Evolutionary conservation across 2,888 invertebrate species (phyloP).

Genomic region (Amphipoea oculea): DNA sequence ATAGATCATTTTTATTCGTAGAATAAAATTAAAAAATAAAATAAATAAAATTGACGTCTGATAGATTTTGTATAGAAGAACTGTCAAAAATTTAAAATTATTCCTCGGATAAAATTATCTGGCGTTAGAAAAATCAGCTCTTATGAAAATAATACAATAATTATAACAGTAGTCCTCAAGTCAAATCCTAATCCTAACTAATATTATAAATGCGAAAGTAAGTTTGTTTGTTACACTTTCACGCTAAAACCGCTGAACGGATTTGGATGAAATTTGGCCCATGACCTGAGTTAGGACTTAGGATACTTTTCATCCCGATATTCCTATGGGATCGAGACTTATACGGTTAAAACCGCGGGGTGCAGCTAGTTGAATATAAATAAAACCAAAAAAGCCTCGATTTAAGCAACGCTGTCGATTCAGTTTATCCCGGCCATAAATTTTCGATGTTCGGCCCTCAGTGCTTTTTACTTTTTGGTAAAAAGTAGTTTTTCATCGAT

Average conservation of each 20-base stretch:
- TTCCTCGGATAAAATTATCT: too few species aligned
- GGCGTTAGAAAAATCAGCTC: too few species aligned
- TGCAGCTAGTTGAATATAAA: background rate
- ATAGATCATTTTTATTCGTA: too few species aligned
- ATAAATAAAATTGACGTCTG: too few species aligned
- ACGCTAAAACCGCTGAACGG: background rate
- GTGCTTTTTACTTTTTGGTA: conserved; percentile 44
- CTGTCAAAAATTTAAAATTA: background rate
- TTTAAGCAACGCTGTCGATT: conserved; percentile 46
- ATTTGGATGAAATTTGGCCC: background rate
- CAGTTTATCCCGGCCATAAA: conserved; percentile 50
- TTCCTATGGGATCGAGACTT: background rate
- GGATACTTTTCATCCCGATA: background rate
- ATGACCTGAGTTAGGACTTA: background rate
- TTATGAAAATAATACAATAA: background rate
- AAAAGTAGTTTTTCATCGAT: conserved; percentile 43
- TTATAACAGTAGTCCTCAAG: background rate
- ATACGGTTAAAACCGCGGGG: background rate
- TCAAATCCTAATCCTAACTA: background rate
- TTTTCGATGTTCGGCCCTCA: conserved; percentile 39
- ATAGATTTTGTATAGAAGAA: too few species aligned
- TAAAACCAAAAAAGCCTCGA: conserved; percentile 1
- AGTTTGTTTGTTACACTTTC: too few species aligned
- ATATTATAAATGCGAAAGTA: too few species aligned
- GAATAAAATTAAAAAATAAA: too few species aligned